Conservation (phyloP, 2,113 vertebrate genomes). For the Silurus asotus region DNA sequence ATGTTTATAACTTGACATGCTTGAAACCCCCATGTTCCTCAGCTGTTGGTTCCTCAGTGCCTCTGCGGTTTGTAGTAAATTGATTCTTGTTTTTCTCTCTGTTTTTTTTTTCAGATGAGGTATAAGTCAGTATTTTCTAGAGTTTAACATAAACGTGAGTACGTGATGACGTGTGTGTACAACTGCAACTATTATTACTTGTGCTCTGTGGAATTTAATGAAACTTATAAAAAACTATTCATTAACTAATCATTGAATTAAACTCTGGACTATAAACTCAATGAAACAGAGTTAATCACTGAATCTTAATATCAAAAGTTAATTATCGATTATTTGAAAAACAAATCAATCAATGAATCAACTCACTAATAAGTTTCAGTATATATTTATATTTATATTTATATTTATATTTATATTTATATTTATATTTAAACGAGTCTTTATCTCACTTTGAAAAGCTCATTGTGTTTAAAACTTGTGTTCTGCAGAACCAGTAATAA, state of each 20-base stretch:
- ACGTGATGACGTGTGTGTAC: background rate
- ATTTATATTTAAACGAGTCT: background rate
- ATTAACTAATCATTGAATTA: background rate
- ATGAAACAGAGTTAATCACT: too few relatives aligned
- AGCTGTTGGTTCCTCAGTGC: slow-evolving; percentile 1
- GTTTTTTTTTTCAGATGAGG: background rate
- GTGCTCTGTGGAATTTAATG: too few relatives aligned
- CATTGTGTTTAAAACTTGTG: background rate
- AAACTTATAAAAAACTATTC: background rate
- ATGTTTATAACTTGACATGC: slow-evolving; percentile 17
- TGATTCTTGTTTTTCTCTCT: background rate
- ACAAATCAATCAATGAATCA: background rate
- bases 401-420: too few relatives aligned
- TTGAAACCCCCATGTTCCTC: background rate
- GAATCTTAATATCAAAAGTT: too few relatives aligned
- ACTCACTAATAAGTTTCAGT: background rate
- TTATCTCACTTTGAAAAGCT: background rate
- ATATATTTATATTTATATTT: too few relatives aligned
- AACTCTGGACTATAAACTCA: too few relatives aligned
- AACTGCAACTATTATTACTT: background rate
- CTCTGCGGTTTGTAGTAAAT: background rate
- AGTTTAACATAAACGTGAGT: background rate
- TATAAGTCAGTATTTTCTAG: background rate
- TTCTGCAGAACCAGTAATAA: background rate
- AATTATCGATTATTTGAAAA: too few relatives aligned